These are phyloP conservation scores for Delphinapterus leucas DNA, from an alignment of 2,113 vertebrate species.

Conservation along the genomic window DNA sequence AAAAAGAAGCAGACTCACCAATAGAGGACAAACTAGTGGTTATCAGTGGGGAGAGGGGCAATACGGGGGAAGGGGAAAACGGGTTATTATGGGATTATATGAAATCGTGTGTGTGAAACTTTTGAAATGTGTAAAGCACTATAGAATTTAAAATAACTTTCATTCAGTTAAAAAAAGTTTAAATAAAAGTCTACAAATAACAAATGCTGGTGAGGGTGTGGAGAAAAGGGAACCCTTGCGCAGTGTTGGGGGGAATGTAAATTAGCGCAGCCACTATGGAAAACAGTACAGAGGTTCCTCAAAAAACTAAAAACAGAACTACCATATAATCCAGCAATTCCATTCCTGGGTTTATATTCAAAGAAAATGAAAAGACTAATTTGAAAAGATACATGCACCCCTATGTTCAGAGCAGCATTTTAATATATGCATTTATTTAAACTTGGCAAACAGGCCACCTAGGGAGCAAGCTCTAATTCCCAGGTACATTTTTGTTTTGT, in stretches of 20 bases:
- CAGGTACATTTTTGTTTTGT: background rate
- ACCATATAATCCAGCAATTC: background rate
- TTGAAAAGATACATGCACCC: background rate
- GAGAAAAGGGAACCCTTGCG: background rate
- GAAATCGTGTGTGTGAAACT: background rate
- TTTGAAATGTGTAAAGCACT: background rate
- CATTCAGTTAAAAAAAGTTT: background rate
- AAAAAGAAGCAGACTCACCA: background rate
- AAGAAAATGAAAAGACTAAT: background rate
- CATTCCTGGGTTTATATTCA: background rate
- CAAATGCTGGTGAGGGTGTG: background rate
- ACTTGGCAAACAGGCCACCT: background rate
- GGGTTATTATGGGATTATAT: background rate
- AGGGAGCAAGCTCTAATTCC: background rate
- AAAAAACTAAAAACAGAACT: background rate
- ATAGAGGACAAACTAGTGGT: background rate
- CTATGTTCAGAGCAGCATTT: background rate
- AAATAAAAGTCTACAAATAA: background rate
- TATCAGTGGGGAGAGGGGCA: background rate
- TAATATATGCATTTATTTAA: conserved; percentile 20
- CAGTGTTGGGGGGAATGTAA: background rate
- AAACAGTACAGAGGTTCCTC: background rate
- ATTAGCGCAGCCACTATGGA: background rate
- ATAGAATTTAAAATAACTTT: background rate
- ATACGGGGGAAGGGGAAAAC: background rate